A percentile compares a stretch with the other conserved stretches of the same genome.
Evolutionary conservation across 2,797 vertebrate species (phyloP).

Genomic region (Rhinatrema bivittatum): DNA sequence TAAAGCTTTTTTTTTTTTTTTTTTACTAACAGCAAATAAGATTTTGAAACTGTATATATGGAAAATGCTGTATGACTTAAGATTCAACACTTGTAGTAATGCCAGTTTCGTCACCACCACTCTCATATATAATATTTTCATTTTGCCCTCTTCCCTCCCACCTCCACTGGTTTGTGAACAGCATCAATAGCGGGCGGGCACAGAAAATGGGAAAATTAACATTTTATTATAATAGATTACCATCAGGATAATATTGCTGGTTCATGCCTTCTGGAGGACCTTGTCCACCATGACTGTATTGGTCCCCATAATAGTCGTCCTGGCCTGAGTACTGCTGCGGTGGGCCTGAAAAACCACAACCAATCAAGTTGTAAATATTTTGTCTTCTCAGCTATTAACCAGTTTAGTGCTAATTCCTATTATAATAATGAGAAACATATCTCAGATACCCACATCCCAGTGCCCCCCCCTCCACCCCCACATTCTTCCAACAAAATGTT

Average conservation of each 20-base stretch:
- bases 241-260: conserved; percentile 74
- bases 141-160: too few species aligned
- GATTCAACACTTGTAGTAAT: too few species aligned
- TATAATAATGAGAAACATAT: conserved; percentile 35
- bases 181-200: conserved; percentile 44
- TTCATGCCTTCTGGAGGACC: conserved; percentile 96
- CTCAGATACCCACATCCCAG: conserved; percentile 38
- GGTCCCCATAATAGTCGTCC: conserved; percentile 99
- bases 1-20: too few species aligned
- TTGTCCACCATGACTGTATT: conserved; percentile 98
- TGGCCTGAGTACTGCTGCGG: conserved; percentile 98
- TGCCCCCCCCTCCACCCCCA: too few species aligned
- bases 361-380: conserved; percentile 55
- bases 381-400: conserved; percentile 41
- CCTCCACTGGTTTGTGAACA: too few species aligned
- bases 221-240: conserved; percentile 64
- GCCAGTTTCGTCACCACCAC: conserved; percentile 25
- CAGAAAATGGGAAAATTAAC: conserved; percentile 53
- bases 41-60: too few species aligned
- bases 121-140: conserved; percentile 5
- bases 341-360: conserved; percentile 89
- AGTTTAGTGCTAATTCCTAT: conserved; percentile 35
- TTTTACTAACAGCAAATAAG: too few species aligned
- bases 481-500: conserved; percentile 37
- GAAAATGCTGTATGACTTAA: too few species aligned